Percentiles rank a stretch among this genome's conserved stretches.
Conservation (phyloP, 1,140 invertebrate species). For the Lepidurus apus region DNA sequence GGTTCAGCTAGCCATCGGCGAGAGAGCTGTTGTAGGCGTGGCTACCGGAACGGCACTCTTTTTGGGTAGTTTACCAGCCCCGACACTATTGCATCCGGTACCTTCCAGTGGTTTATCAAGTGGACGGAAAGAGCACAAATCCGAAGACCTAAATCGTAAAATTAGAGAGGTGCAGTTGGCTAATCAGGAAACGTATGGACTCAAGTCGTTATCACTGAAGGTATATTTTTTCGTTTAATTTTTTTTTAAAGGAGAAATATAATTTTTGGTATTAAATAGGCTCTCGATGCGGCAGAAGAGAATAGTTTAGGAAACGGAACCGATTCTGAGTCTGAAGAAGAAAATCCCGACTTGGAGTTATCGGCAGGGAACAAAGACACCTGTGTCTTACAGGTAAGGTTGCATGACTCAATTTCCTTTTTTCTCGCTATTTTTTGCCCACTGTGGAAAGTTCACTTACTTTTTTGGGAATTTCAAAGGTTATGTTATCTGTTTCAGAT, state of each 20-base stretch:
- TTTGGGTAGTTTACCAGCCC: constrained; percentile 62
- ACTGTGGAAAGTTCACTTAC: not conserved
- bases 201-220: constrained; percentile 47
- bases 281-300: constrained; percentile 26
- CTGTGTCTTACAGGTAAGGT: constrained; percentile 66
- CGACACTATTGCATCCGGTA: constrained; percentile 52
- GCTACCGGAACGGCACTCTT: constrained; percentile 82
- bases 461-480: not conserved
- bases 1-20: constrained; percentile 80
- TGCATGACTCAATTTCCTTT: constrained; percentile 26
- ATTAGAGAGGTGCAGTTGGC: constrained; percentile 60
- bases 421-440: constrained; percentile 2
- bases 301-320: constrained; percentile 36
- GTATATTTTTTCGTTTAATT: not conserved
- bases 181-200: constrained; percentile 61
- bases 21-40: constrained; percentile 75
- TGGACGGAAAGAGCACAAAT: constrained; percentile 40
- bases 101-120: constrained; percentile 34
- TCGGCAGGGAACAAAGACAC: constrained; percentile 73
- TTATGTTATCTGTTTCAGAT: constrained; percentile 50
- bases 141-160: constrained; percentile 46
- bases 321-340: constrained; percentile 64
- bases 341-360: constrained; percentile 64
- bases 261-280: not conserved
- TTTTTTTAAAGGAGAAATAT: not conserved